Conservation (phyloP, 2,797 vertebrate genomes). For the Pipistrellus nathusii region DNA sequence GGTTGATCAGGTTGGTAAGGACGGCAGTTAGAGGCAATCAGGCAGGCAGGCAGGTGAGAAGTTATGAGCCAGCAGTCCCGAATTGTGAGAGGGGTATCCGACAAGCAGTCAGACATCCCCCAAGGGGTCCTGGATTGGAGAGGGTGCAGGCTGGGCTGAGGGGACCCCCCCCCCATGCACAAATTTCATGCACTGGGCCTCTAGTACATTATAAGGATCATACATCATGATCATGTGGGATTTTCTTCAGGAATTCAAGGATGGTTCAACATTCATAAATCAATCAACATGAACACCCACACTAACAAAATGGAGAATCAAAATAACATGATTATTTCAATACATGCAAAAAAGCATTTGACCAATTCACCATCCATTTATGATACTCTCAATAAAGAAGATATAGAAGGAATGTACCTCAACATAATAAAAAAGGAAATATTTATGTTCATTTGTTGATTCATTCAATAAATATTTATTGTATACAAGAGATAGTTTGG, state of each 20-base stretch:
- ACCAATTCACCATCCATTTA: background rate
- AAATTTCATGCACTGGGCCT: no score
- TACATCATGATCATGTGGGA: background rate
- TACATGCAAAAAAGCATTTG: background rate
- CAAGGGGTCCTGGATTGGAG: no score
- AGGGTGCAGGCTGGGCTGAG: no score
- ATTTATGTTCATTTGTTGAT: background rate
- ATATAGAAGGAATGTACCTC: background rate
- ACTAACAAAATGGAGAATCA: background rate
- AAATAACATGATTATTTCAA: background rate
- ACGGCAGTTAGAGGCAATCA: no score
- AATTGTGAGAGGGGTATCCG: no score
- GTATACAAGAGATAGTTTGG: background rate
- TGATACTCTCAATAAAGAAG: background rate
- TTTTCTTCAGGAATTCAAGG: background rate
- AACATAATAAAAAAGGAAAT: slow-evolving; percentile 38
- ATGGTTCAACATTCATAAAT: background rate
- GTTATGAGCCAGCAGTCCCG: no score
- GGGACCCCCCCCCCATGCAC: no score
- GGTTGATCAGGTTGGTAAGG: no score
- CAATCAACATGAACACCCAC: background rate
- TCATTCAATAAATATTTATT: slow-evolving; percentile 50
- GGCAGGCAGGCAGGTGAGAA: no score
- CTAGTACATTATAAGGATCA: background rate
- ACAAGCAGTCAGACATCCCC: no score